Conservation (phyloP, 2,797 vertebrate genomes). For the Crypturellus tataupa region DNA sequence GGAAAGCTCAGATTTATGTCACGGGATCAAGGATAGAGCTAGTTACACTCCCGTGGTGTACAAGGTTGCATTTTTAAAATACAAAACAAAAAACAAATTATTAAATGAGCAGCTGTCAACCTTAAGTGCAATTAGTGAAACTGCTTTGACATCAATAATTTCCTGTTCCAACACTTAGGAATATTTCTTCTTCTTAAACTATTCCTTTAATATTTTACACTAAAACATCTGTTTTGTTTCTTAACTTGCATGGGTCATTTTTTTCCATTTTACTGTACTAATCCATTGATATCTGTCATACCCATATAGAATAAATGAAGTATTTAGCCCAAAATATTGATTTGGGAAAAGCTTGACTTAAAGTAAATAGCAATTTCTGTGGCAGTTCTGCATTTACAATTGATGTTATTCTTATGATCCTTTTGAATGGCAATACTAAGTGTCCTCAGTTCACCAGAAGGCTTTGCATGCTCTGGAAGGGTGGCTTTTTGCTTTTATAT, state of each 20-base stretch:
- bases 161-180: neutral
- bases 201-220: neutral
- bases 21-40: neutral
- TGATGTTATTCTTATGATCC: neutral
- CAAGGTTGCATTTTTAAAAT: neutral
- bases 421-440: neutral
- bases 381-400: neutral
- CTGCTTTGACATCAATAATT: neutral
- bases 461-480: slow-evolving; percentile 35
- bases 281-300: neutral
- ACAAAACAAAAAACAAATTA: neutral
- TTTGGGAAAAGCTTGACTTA: neutral
- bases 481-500: neutral
- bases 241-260: neutral
- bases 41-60: neutral
- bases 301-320: neutral
- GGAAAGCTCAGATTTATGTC: neutral
- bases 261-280: neutral
- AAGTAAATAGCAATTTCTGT: neutral
- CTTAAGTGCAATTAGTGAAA: neutral
- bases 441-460: slow-evolving; percentile 77
- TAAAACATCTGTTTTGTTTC: neutral
- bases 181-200: neutral
- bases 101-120: neutral
- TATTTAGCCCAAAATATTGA: neutral